Base-by-base conservation (phyloP, 2,888 invertebrate genomes). In the Cheilosia vernalis region DNA sequence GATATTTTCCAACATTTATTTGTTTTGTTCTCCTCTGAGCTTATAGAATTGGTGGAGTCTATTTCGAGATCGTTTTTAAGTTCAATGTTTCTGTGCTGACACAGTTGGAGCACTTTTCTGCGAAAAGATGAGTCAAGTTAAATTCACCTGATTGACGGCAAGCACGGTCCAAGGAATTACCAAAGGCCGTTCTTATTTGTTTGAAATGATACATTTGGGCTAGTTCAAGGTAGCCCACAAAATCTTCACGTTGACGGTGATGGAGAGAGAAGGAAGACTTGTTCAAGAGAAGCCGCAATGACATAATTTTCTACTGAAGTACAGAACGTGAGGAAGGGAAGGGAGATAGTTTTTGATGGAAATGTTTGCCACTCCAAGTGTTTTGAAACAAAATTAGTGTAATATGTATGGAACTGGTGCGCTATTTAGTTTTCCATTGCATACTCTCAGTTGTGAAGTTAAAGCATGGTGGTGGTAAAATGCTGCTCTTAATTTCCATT, bases 201-300 rank as follows among this genome's bases (percentile, higher is more conserved):
- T 49, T 49, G 49, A 70, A 70, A 58, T 33, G 33, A 17, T 13
- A 47, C 47, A 58, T 49, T 58, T 70, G 49, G 58, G 10, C 33
- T 15, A 49, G 49, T 49, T 49, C 47, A 70, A 70, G 60, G 49
- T 7, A 33, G 24, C 10, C 21, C 10, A 17, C 13, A 17, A 37
- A 17, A 17, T 33, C 33, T 27, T 4, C 19, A n/a, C 33, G 53
- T 69, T 56, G 67, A 33, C 67, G 56, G 30, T 21, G 30, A 40
- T 13, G 24, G 21, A 15, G 44, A 21, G 24, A 27, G 42, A 17
- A 24, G n/a, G n/a, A n/a, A n/a, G 2, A 51, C 13, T 37, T 56
- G 15, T 69, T 47, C 13, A 4, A 17, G 47, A 13, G 9, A 21
- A 69, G 4, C 10, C 13, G 10, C 4, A 27, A 27, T 40, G 40